Conservation (phyloP, 2,113 vertebrate genomes). For the Rhabdomys dilectus region DNA sequence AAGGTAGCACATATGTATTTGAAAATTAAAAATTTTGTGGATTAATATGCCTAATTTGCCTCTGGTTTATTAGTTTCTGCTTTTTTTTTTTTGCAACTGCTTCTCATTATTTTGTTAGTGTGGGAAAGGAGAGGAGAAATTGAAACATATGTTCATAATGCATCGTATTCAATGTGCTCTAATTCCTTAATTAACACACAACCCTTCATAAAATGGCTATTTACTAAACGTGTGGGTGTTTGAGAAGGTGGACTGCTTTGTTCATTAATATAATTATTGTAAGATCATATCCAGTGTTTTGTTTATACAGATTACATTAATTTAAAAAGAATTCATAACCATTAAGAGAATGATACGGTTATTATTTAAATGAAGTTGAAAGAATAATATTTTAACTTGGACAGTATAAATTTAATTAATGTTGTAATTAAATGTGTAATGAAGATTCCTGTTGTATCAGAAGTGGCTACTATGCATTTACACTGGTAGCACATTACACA, state of each 20-base stretch:
- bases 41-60: conserved; percentile 33
- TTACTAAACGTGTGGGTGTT: conserved; percentile 60
- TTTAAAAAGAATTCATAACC: conserved; percentile 8
- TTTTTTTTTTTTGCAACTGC: not conserved
- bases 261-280: conserved; percentile 63
- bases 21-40: not conserved
- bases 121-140: conserved; percentile 41
- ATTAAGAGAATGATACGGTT: conserved; percentile 22
- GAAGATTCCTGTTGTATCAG: not conserved
- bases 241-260: conserved; percentile 29
- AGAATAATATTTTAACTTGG: conserved; percentile 2
- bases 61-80: not conserved
- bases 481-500: not conserved
- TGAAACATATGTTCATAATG: conserved; percentile 56
- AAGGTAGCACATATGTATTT: not conserved
- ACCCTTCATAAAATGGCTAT: conserved; percentile 18
- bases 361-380: conserved; percentile 56
- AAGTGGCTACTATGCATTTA: not conserved
- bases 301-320: conserved; percentile 27
- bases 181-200: conserved; percentile 56
- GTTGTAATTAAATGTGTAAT: conserved; percentile 48
- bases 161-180: conserved; percentile 6
- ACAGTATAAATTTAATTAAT: conserved; percentile 46
- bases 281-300: conserved; percentile 53
- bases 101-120: conserved; percentile 29